These are phyloP conservation scores for Megalurothrips usitatus DNA, from an alignment of 2,888 invertebrate genomes.

Conservation along the genomic window DNA sequence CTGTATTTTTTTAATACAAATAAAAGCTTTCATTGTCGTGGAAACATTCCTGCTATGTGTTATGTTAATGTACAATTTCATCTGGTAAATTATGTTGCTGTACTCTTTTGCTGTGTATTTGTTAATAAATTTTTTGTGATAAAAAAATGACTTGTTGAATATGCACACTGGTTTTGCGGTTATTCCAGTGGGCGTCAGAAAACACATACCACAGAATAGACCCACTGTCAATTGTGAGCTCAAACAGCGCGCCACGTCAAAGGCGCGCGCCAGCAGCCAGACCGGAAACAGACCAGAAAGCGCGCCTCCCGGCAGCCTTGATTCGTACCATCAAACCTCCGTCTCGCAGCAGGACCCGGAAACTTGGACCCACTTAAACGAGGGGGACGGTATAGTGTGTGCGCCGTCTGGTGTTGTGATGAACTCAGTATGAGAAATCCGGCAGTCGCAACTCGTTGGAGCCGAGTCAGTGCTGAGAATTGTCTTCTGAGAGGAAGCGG, in stretches of 20 bases:
- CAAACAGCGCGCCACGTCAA: neutral
- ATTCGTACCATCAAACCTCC: no score
- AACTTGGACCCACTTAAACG: no score
- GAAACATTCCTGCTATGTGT: neutral
- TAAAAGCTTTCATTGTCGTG: neutral
- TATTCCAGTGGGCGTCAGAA: neutral
- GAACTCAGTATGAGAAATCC: no score
- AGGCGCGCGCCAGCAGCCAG: neutral
- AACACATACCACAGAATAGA: neutral
- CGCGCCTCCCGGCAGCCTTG: neutral
- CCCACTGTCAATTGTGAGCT: neutral
- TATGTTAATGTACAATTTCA: neutral
- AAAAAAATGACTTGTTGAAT: neutral
- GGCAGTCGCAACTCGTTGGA: no score
- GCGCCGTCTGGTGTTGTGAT: no score
- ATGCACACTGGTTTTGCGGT: neutral
- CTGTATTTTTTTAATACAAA: neutral
- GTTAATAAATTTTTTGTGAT: neutral
- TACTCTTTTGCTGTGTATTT: neutral
- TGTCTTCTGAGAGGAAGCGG: no score
- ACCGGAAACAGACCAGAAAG: neutral
- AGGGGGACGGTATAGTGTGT: no score
- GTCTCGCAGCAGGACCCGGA: no score
- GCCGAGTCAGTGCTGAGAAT: no score
- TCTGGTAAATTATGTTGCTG: neutral